These are phyloP conservation scores for Lagocephalus sceleratus DNA, from an alignment of 2,797 vertebrate genomes.

Conservation along the genomic window DNA sequence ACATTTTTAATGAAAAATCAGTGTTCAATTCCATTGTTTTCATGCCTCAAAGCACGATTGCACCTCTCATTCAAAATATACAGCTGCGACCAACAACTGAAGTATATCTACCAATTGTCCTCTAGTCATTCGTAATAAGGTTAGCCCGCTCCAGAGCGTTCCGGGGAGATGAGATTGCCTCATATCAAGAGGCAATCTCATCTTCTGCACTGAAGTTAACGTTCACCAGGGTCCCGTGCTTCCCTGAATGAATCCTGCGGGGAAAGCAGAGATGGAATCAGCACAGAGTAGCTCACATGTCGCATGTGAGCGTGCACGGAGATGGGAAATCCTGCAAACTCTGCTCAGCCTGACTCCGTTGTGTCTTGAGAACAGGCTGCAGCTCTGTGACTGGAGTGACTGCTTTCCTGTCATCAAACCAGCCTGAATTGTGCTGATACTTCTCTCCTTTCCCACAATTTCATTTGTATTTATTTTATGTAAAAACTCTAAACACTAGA, in stretches of 20 bases:
- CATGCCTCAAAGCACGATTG: constrained; percentile 16
- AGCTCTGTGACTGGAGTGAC: too few species aligned
- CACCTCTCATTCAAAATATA: constrained; percentile 29
- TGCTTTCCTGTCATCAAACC: too few species aligned
- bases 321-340: constrained; percentile 8
- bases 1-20: constrained; percentile 3
- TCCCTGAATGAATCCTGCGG: constrained; percentile 31
- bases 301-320: constrained; percentile 19
- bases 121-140: constrained; percentile 37
- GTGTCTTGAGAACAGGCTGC: constrained; percentile 4
- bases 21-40: constrained; percentile 12
- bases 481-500: too few species aligned
- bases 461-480: too few species aligned
- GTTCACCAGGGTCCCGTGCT: constrained; percentile 38
- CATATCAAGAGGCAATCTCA: constrained; percentile 62
- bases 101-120: constrained; percentile 51
- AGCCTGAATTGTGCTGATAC: too few species aligned
- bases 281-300: constrained; percentile 17
- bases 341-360: constrained; percentile 2
- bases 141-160: constrained; percentile 39
- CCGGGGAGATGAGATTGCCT: constrained; percentile 52
- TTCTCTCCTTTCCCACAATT: too few species aligned
- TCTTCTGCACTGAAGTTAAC: constrained; percentile 45
- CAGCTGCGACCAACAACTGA: constrained; percentile 41
- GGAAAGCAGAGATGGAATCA: constrained; percentile 39